These are phyloP conservation scores for Zalophus californianus DNA, from an alignment of 2,797 vertebrate species.

Conservation along the genomic window DNA sequence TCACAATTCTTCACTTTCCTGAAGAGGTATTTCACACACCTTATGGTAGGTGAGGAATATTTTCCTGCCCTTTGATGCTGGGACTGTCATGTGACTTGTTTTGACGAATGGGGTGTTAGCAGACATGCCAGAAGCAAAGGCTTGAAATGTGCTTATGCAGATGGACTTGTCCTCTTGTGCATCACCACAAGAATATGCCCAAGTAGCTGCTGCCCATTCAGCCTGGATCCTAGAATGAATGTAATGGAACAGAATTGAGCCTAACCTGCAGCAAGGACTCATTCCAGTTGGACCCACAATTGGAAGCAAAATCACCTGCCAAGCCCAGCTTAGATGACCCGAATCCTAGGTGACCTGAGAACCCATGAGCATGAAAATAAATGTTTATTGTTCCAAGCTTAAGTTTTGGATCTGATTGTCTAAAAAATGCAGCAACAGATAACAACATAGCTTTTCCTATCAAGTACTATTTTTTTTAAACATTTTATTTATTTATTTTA, in stretches of 20 bases:
- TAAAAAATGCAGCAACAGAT: not conserved
- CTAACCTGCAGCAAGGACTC: not conserved
- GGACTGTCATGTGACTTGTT: not conserved
- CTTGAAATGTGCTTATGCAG: not conserved
- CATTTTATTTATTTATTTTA: not conserved
- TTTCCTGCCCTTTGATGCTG: not conserved
- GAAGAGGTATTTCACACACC: not conserved
- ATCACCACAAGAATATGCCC: not conserved
- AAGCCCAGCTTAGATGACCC: not conserved
- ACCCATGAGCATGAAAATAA: not conserved
- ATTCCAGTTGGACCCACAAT: not conserved
- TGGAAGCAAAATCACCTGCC: not conserved
- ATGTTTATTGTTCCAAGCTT: not conserved
- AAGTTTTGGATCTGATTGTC: not conserved
- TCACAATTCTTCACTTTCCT: constrained; percentile 9
- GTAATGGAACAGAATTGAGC: not conserved
- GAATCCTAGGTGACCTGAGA: not conserved
- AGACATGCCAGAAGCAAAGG: not conserved
- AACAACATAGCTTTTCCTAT: not conserved
- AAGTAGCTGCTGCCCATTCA: not conserved
- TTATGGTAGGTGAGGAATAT: not conserved
- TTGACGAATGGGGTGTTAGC: not conserved
- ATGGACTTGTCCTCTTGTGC: not conserved
- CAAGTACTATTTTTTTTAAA: not conserved
- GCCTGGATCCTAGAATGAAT: not conserved